These are phyloP conservation scores for Aptenodytes patagonicus DNA, from an alignment of 2,113 vertebrate species.

Conservation along the genomic window DNA sequence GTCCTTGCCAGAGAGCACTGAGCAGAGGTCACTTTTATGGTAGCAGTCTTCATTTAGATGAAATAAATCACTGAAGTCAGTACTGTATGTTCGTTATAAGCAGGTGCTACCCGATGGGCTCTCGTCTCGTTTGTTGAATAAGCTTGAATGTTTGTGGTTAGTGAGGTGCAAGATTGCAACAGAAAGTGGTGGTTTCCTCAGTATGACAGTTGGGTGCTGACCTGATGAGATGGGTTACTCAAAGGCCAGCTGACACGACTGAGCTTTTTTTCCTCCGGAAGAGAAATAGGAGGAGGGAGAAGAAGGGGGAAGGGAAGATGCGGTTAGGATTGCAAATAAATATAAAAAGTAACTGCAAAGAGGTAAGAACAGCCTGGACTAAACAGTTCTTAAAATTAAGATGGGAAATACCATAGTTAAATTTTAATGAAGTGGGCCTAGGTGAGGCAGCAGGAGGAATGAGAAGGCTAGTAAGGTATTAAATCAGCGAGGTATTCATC, in stretches of 20 bases:
- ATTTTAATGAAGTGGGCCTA: background rate
- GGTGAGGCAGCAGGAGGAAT: background rate
- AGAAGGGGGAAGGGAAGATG: background rate
- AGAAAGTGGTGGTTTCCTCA: background rate
- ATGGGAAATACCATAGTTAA: background rate
- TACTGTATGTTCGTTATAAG: accelerated
- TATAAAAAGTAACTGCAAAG: background rate
- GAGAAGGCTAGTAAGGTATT: background rate
- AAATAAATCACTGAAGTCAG: background rate
- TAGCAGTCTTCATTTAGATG: background rate
- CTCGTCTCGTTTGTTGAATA: background rate
- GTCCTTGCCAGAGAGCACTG: background rate
- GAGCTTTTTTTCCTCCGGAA: accelerated
- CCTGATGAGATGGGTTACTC: background rate
- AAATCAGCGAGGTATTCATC: background rate
- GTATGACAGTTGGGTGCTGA: background rate
- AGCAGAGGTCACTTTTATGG: background rate
- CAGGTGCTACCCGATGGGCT: accelerated
- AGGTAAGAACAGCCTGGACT: background rate
- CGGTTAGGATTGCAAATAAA: background rate
- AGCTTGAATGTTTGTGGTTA: too few species aligned
- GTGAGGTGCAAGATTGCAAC: background rate
- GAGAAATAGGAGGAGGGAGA: background rate
- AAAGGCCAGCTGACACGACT: accelerated
- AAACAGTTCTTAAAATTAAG: background rate